Evolutionary conservation across 2,113 vertebrate genomes (phyloP), one percentile per base, ranked within the genome.

Genomic region (Charina bottae): DNA sequence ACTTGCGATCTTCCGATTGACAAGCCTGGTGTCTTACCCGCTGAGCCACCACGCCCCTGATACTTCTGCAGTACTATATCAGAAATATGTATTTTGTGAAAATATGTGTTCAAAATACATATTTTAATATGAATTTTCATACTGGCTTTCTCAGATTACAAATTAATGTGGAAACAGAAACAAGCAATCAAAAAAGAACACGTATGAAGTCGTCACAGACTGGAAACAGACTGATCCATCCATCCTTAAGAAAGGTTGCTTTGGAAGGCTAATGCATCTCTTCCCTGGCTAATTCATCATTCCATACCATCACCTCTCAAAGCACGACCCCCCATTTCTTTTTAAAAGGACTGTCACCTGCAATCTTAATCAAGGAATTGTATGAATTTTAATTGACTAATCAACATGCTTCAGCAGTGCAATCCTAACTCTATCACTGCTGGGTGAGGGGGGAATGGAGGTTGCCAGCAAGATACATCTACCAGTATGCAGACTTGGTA

Each of bases 341-440:
- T 90, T 49, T 37, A 37, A 90, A 89, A 42, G 37, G 58, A 28
- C 24, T 84, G 15, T 60, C 55, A 49, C 33, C 72, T 78, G 33
- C 17, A 55, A 55, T 72, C 26, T 37, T 24, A 72, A 72, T 72
- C 88, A 23, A 54, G 53, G 28, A 56, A 90, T n/a, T 84, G 78
- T 59, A 90, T 85, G 23, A 60, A 59, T 90, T 83, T 46, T 90
- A 84, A 78, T 53, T 85, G 56, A 59, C 28, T n/a, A 60, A 78
- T 58, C n/a, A 37, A 90, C 37, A 42, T 83, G 17, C 24, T 46
- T 60, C n/a, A 88, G 46, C 8, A 9, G 49, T 87, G 19, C 33
- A 59, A 59, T 87, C n/a, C 85, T 58, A 37, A 58, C 6, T 56
- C 85, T 23, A 12, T 17, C 10, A 23, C n/a, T 58, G 33, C 55